These are phyloP conservation scores for Andricus curvator DNA, from an alignment of 2,888 invertebrate species.

Conservation along the genomic window DNA sequence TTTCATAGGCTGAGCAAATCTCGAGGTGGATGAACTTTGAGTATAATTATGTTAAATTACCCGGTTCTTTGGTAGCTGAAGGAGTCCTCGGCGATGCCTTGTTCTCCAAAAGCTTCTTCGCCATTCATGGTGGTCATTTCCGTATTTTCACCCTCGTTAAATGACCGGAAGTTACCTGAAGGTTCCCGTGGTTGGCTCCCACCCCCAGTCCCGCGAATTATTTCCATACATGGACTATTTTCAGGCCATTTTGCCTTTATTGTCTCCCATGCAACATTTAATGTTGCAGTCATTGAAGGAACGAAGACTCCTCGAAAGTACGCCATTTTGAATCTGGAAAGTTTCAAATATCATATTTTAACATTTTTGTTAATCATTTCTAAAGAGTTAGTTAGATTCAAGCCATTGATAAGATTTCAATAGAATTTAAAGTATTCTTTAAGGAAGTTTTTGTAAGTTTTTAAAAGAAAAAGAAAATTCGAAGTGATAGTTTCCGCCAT, in stretches of 20 bases:
- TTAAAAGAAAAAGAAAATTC: not conserved
- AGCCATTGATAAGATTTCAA: not conserved
- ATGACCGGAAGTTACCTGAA: constrained; percentile 65
- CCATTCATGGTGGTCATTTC: constrained; percentile 77
- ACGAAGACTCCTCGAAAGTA: constrained; percentile 84
- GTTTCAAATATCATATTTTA: not conserved
- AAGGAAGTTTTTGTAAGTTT: not conserved
- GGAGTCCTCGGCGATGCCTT: constrained; percentile 74
- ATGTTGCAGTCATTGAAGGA: constrained; percentile 86
- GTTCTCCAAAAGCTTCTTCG: constrained; percentile 71
- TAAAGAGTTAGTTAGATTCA: not conserved
- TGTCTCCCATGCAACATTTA: constrained; percentile 91
- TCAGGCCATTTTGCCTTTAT: constrained; percentile 89
- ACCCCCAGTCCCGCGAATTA: constrained; percentile 75
- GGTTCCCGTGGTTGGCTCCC: constrained; percentile 62
- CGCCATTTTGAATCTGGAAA: constrained; percentile 79
- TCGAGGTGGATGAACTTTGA: constrained; percentile 1
- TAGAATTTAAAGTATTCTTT: not conserved
- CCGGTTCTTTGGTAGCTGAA: constrained; percentile 76
- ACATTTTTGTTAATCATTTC: not conserved
- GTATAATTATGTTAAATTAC: constrained; percentile 57
- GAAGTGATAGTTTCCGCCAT: not conserved
- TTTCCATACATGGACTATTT: constrained; percentile 79
- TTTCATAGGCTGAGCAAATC: not conserved
- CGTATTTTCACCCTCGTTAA: constrained; percentile 74